Conservation (phyloP, 2,113 vertebrate species). For the Rhinoderma darwinii region DNA sequence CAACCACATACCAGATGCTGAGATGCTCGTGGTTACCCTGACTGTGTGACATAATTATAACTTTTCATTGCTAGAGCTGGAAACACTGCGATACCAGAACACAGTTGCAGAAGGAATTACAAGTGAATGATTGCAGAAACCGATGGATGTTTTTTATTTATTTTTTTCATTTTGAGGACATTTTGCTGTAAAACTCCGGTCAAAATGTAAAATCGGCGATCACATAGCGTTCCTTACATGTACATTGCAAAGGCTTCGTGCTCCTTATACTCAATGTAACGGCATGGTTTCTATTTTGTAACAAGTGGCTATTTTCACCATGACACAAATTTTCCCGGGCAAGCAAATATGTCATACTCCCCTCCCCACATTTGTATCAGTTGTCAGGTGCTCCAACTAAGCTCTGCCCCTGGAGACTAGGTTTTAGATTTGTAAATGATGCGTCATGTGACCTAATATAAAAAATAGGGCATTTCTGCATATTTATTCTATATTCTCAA, state of each 20-base stretch:
- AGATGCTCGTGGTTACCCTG: constrained; percentile 79
- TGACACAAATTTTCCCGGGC: not conserved
- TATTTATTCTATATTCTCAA: too few relatives aligned
- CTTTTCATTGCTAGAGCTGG: constrained; percentile 72
- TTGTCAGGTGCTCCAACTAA: not conserved
- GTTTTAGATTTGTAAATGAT: not conserved
- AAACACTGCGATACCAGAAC: constrained; percentile 72
- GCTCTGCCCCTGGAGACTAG: not conserved
- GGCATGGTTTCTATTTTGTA: not conserved
- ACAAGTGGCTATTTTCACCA: not conserved
- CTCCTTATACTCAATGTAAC: not conserved
- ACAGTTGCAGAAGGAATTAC: constrained; percentile 69
- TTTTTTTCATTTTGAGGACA: constrained; percentile 15
- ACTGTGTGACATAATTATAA: constrained; percentile 85
- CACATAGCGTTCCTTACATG: not conserved
- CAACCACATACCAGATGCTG: constrained; percentile 82
- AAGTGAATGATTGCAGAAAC: constrained; percentile 63
- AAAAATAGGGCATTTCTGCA: too few relatives aligned
- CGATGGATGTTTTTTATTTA: constrained; percentile 28
- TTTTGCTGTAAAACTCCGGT: not conserved
- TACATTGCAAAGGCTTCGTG: not conserved
- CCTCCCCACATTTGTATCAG: not conserved
- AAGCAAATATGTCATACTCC: not conserved
- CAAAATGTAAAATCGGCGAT: not conserved
- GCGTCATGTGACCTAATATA: too few relatives aligned